Percentiles rank a stretch among this genome's conserved stretches.
These are phyloP conservation scores for Lampris megalopsis DNA, from an alignment of 2,113 vertebrate genomes.

Conservation along the genomic window DNA sequence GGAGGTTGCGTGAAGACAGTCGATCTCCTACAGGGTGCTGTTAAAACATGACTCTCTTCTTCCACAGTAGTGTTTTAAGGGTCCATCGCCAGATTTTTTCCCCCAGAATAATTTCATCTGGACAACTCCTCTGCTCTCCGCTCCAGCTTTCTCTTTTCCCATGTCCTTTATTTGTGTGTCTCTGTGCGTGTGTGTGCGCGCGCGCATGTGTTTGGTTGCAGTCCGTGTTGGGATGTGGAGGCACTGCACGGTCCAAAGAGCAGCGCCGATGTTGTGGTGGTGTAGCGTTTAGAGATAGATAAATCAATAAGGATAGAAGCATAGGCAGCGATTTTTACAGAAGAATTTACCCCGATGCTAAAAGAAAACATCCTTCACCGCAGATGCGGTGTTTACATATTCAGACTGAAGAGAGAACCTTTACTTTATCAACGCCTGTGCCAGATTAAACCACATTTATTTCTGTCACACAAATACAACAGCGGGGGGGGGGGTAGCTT, in stretches of 20 bases:
- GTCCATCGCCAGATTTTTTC: constrained; percentile 41
- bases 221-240: constrained; percentile 18
- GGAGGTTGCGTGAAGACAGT: too few species aligned
- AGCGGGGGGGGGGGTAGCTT: not conserved
- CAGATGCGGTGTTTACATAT: too few species aligned
- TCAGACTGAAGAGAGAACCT: not conserved
- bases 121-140: constrained; percentile 26
- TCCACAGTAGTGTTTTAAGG: constrained; percentile 16
- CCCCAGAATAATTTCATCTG: constrained; percentile 51
- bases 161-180: constrained; percentile 21
- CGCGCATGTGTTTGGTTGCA: not conserved
- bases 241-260: not conserved
- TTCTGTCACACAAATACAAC: not conserved
- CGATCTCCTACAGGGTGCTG: too few species aligned
- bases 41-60: constrained; percentile 16
- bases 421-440: not conserved
- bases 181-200: not conserved
- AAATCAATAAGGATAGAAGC: not conserved
- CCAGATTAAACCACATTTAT: not conserved
- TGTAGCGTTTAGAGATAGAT: not conserved
- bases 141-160: constrained; percentile 47
- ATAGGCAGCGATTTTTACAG: too few species aligned
- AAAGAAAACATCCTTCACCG: too few species aligned
- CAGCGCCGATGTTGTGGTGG: not conserved
- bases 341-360: too few species aligned